A percentile compares a stretch with the other conserved stretches of the same genome.
Evolutionary conservation across 2,113 vertebrate genomes (phyloP).

Genomic region (Narcine bancroftii): DNA sequence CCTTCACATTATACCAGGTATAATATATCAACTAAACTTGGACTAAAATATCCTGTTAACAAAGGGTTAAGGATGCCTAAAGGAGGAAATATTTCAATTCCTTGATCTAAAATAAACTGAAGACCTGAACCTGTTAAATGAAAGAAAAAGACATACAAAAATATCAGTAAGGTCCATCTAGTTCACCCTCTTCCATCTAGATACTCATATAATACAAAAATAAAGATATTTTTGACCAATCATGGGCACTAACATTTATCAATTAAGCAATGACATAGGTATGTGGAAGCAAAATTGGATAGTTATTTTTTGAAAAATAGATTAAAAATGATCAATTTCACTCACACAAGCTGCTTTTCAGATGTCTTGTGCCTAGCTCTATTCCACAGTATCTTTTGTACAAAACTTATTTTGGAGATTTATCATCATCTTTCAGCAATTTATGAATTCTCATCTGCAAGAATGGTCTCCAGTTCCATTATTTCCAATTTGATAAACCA

Average conservation of each 20-base stretch:
- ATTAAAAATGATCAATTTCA: neutral
- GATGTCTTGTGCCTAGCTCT: too few species aligned
- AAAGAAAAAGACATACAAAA: neutral
- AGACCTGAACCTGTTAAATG: neutral
- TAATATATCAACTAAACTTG: too few species aligned
- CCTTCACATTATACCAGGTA: too few species aligned
- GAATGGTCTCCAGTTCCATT: too few species aligned
- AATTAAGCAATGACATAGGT: neutral
- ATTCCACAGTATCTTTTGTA: too few species aligned
- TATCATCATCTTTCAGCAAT: too few species aligned
- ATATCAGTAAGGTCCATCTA: neutral
- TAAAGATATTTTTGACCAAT: neutral
- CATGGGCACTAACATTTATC: neutral
- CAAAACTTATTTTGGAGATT: too few species aligned
- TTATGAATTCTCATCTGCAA: too few species aligned
- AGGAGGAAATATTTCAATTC: neutral
- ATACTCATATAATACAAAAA: neutral
- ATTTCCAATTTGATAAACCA: too few species aligned
- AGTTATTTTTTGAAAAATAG: neutral
- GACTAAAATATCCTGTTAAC: too few species aligned
- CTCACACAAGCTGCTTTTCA: too few species aligned
- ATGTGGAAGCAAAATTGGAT: neutral
- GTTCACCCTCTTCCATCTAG: neutral
- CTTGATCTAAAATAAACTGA: neutral
- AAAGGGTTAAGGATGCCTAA: too few species aligned